phyloP scores from a whole-genome alignment of 1,140 invertebrate species.

The Eriocheir sinensis region DNA sequence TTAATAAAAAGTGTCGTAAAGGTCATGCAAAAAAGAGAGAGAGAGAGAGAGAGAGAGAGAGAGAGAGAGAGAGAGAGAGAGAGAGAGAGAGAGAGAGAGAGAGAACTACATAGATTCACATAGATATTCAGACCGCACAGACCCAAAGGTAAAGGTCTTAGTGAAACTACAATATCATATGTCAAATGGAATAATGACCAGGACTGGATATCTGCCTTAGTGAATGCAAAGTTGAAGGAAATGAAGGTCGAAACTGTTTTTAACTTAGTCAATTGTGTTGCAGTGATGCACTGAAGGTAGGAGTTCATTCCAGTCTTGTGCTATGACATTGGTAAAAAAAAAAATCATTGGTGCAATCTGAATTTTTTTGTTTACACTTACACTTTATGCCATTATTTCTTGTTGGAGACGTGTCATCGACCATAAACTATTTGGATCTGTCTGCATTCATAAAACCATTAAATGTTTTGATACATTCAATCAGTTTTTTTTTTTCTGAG shows the following conservation, averaged over 20 bases:
- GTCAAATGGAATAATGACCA: background rate
- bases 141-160: background rate
- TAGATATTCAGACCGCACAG: background rate
- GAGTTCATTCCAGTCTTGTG: no score
- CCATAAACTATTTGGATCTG: no score
- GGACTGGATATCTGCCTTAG: background rate
- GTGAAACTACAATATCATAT: background rate
- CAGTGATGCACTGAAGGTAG: no score
- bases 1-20: background rate
- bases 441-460: no score
- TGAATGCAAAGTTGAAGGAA: background rate
- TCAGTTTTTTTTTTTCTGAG: background rate
- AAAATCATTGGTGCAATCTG: no score
- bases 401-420: no score
- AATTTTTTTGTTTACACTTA: no score
- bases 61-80: constrained; percentile 36
- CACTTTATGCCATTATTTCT: no score
- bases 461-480: background rate
- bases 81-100: constrained; percentile 31
- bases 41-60: background rate
- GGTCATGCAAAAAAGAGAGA: background rate
- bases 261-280: no score
- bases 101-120: constrained; percentile 18
- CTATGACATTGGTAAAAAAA: no score
- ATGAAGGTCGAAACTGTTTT: background rate